These are phyloP conservation scores for Lutraria lutraria DNA, from an alignment of 2,888 invertebrate species.

Conservation along the genomic window DNA sequence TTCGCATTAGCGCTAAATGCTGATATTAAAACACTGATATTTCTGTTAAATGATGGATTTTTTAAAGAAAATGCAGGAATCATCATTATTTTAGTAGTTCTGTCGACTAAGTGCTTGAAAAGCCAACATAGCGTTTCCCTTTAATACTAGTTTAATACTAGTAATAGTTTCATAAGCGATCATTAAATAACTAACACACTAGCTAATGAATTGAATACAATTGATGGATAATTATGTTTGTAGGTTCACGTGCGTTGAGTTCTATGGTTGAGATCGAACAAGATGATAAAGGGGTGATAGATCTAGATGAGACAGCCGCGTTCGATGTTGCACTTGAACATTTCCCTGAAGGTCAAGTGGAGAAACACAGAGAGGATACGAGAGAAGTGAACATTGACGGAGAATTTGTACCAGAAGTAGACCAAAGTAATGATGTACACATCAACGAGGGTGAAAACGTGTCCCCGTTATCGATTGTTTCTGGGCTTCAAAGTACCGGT, in stretches of 20 bases:
- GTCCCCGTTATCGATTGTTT: background rate
- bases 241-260: background rate
- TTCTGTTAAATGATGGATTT: too few relatives aligned
- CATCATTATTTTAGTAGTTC: too few relatives aligned
- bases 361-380: conserved; percentile 44
- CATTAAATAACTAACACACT: too few relatives aligned
- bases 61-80: too few relatives aligned
- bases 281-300: conserved; percentile 30
- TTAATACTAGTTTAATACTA: too few relatives aligned
- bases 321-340: conserved; percentile 38
- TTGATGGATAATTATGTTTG: background rate
- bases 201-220: too few relatives aligned
- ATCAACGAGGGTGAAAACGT: conserved; percentile 26
- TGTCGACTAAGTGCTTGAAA: too few relatives aligned
- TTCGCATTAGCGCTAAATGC: too few relatives aligned
- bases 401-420: conserved; percentile 8
- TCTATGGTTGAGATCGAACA: conserved; percentile 24
- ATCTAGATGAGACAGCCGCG: conserved; percentile 21
- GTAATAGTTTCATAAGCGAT: too few relatives aligned
- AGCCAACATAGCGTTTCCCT: too few relatives aligned
- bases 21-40: too few relatives aligned
- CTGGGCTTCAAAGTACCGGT: background rate
- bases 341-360: conserved; percentile 15
- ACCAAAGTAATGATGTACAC: conserved; percentile 18
- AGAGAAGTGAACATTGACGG: conserved; percentile 32